Base-by-base conservation (phyloP, 2,888 invertebrate genomes). In the Poecilus cupreus region DNA sequence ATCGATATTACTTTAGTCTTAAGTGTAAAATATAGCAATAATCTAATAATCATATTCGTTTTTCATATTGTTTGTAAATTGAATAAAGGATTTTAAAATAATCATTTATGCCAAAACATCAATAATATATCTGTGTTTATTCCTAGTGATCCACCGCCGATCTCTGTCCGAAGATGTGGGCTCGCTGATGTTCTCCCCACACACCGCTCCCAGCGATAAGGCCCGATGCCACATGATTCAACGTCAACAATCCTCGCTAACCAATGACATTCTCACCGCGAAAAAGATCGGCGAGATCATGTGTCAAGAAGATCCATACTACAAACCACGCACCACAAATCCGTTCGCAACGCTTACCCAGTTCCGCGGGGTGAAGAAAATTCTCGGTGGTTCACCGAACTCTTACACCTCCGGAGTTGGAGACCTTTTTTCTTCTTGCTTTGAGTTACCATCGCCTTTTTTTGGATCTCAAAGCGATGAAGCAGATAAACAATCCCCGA, bases 291-390 rank as follows among this genome's bases (percentile, higher is more conserved):
- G 96, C 74, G 95, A 96, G 89, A 94, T 95, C 82, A 97, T 97
- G 94, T 94, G 96, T 88, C 92, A 94, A 84, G 93, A 95, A 85
- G 96, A 96, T 90, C 93, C 94, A 78, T 95, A 95, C 89, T 96
- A 96, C 88, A 94, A 94, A 86, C 95, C 94, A 1, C 91, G 92
- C 85, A 91, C 91, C 51, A 91, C 92, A 64, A 95, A 95, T 89
- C 95, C 95, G 0, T 95, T 95, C 87, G 92, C 94, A 81, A 91
- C 95, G 6, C 91, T 96, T 70, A 93, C 93, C 85, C 93, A 94
- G 85, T 93, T 94, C 88, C 93, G 95, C 83, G 96, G 96, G 83
- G 96, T 96, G 78, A 94, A 94, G 89, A 96, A 95, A 90, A 94
- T 96, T 83, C 91, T 96, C 2, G 96, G 95, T 82, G 93, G 93